phyloP scores from a whole-genome alignment of 2,888 invertebrate species.

The Archips crataeganus region DNA sequence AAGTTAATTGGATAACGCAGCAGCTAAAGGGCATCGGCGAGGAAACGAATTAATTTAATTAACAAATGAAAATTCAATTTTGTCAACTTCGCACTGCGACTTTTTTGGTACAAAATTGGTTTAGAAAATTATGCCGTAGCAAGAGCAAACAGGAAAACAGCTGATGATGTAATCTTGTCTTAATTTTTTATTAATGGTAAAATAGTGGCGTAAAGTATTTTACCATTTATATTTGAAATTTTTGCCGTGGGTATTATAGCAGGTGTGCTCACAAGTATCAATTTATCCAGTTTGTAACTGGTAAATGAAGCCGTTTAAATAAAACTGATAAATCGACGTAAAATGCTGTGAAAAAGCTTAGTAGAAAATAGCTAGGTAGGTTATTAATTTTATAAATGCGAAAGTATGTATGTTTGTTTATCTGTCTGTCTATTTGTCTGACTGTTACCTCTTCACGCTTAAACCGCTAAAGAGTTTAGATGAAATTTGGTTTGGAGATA shows the following conservation, averaged over 20 bases:
- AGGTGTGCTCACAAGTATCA: background rate
- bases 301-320: too few relatives aligned
- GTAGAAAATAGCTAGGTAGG: too few relatives aligned
- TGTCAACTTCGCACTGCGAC: conserved; percentile 3
- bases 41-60: conserved; percentile 31
- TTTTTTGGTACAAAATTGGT: conserved; percentile 10
- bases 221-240: too few relatives aligned
- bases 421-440: too few relatives aligned
- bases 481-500: too few relatives aligned
- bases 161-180: background rate
- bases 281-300: too few relatives aligned
- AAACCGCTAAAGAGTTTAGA: too few relatives aligned
- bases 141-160: conserved; percentile 1
- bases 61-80: conserved; percentile 29
- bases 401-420: too few relatives aligned
- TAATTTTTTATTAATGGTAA: background rate
- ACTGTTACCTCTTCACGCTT: too few relatives aligned
- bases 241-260: background rate
- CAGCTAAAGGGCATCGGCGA: background rate
- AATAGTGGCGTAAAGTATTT: background rate
- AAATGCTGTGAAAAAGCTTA: too few relatives aligned
- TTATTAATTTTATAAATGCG: too few relatives aligned
- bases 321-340: too few relatives aligned
- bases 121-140: conserved; percentile 7
- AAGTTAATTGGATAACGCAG: conserved; percentile 36